Evolutionary conservation across 1,140 invertebrate species (phyloP).

Genomic region (Drosophila subpulchrella): DNA sequence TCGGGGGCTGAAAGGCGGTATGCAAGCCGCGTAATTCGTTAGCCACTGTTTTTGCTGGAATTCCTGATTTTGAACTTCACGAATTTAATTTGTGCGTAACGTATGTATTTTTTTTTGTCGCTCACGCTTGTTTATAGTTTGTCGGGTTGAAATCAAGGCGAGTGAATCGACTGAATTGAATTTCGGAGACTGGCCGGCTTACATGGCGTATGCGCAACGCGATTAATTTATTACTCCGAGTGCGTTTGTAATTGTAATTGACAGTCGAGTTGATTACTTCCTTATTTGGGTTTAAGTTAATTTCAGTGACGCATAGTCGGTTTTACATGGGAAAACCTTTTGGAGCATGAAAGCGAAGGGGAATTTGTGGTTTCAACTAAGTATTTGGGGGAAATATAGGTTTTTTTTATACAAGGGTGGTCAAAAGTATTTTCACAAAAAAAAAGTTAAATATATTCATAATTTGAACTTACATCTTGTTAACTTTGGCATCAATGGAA

Average conservation of each 20-base stretch:
- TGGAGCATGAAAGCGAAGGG: background rate
- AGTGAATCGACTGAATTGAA: conserved; percentile 44
- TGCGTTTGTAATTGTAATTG: conserved; percentile 48
- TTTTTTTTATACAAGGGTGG: too few relatives aligned
- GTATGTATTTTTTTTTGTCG: conserved; percentile 30
- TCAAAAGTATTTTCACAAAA: too few relatives aligned
- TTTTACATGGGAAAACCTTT: conserved; percentile 10
- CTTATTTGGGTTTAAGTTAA: conserved; percentile 31
- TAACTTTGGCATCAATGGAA: too few relatives aligned
- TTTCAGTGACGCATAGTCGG: conserved; percentile 21
- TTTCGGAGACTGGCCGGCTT: conserved; percentile 42
- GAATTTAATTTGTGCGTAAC: conserved; percentile 52
- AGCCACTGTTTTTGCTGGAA: conserved; percentile 36
- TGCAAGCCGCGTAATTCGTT: conserved; percentile 45
- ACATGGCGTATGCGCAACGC: conserved; percentile 46
- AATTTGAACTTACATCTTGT: too few relatives aligned
- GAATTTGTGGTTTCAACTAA: background rate
- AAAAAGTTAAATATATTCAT: too few relatives aligned
- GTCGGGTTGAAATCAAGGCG: conserved; percentile 38
- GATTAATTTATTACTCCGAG: conserved; percentile 24
- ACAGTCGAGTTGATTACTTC: conserved; percentile 42
- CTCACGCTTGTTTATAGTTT: conserved; percentile 31
- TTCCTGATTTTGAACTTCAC: conserved; percentile 45
- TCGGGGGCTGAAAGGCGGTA: conserved; percentile 8
- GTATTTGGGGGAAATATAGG: background rate